phyloP scores from a whole-genome alignment of 2,888 invertebrate species.

The Ceraclea dissimilis region DNA sequence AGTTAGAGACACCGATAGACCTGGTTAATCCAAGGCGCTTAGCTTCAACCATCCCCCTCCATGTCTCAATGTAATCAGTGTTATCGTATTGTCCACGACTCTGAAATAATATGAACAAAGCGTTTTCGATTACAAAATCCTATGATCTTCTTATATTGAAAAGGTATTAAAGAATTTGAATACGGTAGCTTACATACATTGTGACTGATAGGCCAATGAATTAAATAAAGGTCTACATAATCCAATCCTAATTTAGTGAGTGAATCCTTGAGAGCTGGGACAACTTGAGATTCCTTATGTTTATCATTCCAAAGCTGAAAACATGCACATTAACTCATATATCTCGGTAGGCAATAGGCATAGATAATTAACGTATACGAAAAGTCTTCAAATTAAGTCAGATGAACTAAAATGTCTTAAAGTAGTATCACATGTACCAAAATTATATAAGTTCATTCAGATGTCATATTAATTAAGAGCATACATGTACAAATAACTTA shows the following conservation, averaged over 20 bases:
- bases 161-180: too few relatives aligned
- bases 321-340: too few relatives aligned
- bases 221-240: conserved; percentile 66
- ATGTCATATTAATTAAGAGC: too few relatives aligned
- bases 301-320: conserved; percentile 23
- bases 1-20: conserved; percentile 64
- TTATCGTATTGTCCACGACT: conserved; percentile 9
- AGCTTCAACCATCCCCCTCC: conserved; percentile 59
- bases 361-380: too few relatives aligned
- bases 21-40: conserved; percentile 49
- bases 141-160: too few relatives aligned
- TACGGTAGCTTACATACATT: conserved; percentile 19
- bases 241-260: conserved; percentile 51
- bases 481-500: too few relatives aligned
- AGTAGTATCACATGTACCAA: too few relatives aligned
- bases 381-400: too few relatives aligned
- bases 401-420: too few relatives aligned
- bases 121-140: too few relatives aligned
- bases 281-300: conserved; percentile 56
- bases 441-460: too few relatives aligned
- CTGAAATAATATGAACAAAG: conserved; percentile 2
- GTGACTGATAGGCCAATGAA: conserved; percentile 72
- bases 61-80: conserved; percentile 54
- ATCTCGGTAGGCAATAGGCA: too few relatives aligned
- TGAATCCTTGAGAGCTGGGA: conserved; percentile 53